A percentile compares a stretch with the other conserved stretches of the same genome.
phyloP scores from a whole-genome alignment of 2,113 vertebrate species.

The Ctenodactylus gundi region DNA sequence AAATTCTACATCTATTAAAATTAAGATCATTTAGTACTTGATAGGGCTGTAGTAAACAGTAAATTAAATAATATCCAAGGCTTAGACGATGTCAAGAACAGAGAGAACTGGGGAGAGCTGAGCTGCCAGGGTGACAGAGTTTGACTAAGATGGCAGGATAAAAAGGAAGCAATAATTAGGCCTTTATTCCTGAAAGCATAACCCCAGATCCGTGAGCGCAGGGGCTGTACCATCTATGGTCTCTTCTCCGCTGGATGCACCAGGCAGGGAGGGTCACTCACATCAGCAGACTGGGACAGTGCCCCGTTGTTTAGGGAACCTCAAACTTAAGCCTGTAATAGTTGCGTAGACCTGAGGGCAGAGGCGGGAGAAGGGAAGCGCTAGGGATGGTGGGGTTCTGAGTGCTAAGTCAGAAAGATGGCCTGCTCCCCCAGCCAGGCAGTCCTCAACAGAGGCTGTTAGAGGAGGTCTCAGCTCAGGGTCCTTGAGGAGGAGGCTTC shows the following conservation, averaged over 20 bases:
- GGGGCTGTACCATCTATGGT: neutral
- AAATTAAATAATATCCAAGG: neutral
- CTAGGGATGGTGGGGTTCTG: neutral
- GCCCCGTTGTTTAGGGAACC: neutral
- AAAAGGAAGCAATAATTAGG: neutral
- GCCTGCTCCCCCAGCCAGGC: no score
- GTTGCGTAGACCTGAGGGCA: neutral
- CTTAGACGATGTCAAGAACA: neutral
- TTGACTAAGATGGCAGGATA: neutral
- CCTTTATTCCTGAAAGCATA: neutral
- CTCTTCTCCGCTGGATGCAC: neutral
- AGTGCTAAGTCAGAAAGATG: neutral
- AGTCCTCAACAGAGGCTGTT: neutral
- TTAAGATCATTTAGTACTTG: neutral
- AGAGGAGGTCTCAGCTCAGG: neutral
- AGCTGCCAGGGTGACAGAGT: neutral
- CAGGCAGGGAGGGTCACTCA: neutral
- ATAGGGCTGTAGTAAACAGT: neutral
- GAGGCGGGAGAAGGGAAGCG: neutral
- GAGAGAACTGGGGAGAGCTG: neutral
- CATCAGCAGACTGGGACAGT: no score
- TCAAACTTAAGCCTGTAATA: neutral
- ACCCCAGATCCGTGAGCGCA: neutral
- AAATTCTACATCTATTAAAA: conserved; percentile 36
- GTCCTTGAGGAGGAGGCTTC: neutral